phyloP scores from a whole-genome alignment of 2,797 vertebrate species.

The Danionella dracula region DNA sequence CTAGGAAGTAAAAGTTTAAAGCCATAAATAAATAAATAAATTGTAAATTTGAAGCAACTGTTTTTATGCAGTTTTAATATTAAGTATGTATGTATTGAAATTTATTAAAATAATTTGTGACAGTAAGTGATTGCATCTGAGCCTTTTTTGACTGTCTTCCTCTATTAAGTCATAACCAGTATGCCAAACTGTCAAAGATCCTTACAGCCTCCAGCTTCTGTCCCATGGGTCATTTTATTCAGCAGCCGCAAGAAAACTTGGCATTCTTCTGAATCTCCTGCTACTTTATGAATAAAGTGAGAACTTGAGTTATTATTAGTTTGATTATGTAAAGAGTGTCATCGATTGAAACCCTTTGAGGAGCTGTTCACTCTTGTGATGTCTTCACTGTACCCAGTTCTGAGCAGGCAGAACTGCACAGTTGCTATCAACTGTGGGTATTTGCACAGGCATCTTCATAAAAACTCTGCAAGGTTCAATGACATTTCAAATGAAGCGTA shows the following conservation, averaged over 20 bases:
- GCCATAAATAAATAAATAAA: too few relatives aligned
- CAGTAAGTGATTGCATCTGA: not conserved
- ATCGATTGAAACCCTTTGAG: not conserved
- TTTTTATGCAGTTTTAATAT: too few relatives aligned
- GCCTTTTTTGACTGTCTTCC: not conserved
- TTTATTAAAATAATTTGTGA: slow-evolving; percentile 1
- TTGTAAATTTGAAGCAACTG: too few relatives aligned
- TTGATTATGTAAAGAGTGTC: slow-evolving; percentile 15
- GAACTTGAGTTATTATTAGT: slow-evolving; percentile 9
- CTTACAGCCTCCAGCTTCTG: slow-evolving; percentile 1
- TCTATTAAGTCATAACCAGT: slow-evolving; percentile 14
- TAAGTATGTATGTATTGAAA: too few relatives aligned
- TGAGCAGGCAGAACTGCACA: slow-evolving; percentile 3
- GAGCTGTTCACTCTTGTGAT: not conserved
- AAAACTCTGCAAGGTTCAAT: slow-evolving; percentile 30
- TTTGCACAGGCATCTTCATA: slow-evolving; percentile 28
- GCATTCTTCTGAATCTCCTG: slow-evolving; percentile 23
- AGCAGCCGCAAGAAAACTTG: slow-evolving; percentile 29
- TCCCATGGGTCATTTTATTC: slow-evolving; percentile 33
- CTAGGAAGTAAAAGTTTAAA: too few relatives aligned
- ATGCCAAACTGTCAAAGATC: slow-evolving; percentile 14
- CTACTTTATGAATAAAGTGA: slow-evolving; percentile 3
- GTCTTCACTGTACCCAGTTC: not conserved
- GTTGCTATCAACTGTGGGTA: slow-evolving; percentile 14
- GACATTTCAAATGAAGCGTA: slow-evolving; percentile 37